Evolutionary conservation across 2,888 invertebrate species (phyloP), one percentile per base, ranked within the genome.

Genomic region (Brassicogethes aeneus): DNA sequence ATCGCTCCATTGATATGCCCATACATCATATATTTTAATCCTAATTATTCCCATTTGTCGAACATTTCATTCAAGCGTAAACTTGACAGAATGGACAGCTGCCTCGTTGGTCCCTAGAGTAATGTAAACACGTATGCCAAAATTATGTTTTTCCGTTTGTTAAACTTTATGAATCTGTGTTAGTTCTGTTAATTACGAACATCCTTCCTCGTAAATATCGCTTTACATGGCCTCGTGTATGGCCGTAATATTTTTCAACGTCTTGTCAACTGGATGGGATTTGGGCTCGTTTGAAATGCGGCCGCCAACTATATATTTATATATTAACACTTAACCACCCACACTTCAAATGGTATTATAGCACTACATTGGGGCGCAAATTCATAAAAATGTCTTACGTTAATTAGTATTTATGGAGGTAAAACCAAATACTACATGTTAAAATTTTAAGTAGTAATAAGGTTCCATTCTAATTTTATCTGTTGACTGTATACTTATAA

Each of bases 41-140:
- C 43, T 40, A 43, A 43, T 40, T 43, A 43, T 43, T 39, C 40
- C 40, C 43, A 43, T 43, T 43, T 43, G 43, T 43, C 43, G 43
- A 43, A 43, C 40, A 34, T 43, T 43, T 37, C 43, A 37, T 17
- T 40, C 36, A 13, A 39, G 39, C 36, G 42, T 38, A 42, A 42
- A 42, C 36, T 39, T 39, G 32, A 42, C 43, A 32, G 40, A 30
- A 23, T 17, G 36, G 43, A 33, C 40, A 43, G 43, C 43, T 43
- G 43, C 17, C 30, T 30, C 34, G 36, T 32, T 31, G 23, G 5
- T 23, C 23, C 23, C 23, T 10, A 5, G 23, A 23, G 23, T 23
- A 23, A 35, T 36, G 39, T 33, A 33, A 39, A 39, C 39, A 39
- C 17, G 39, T 33, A 33, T 17, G 36, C 36, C 33, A 17, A 36